Evolutionary conservation across 2,888 invertebrate species (phyloP).

Genomic region (Drosophila imparisetae): DNA sequence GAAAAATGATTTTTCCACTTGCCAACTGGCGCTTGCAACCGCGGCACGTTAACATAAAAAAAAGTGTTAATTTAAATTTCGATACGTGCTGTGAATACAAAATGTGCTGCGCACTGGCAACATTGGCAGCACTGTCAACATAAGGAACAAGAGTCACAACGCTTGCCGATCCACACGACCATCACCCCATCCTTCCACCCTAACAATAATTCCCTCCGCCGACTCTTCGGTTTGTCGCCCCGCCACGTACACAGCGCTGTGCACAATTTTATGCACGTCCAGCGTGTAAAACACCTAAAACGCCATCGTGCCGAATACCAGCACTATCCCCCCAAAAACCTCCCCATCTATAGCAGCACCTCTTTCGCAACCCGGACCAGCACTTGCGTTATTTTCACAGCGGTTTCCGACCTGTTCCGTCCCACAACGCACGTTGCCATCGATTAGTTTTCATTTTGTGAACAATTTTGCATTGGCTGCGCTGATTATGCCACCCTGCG

Average conservation of each 20-base stretch:
- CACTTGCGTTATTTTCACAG: conserved; percentile 52
- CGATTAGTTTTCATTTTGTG: conserved; percentile 81
- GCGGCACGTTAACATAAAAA: conserved; percentile 78
- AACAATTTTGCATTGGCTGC: conserved; percentile 70
- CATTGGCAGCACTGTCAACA: conserved; percentile 13
- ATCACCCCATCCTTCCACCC: neutral
- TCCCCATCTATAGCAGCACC: neutral
- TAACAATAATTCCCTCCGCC: conserved; percentile 7
- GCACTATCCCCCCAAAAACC: too few relatives aligned
- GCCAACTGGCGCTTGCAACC: conserved; percentile 55
- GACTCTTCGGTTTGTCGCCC: conserved; percentile 20
- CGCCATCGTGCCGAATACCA: conserved; percentile 48
- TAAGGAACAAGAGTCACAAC: conserved; percentile 23
- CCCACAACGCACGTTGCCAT: conserved; percentile 56
- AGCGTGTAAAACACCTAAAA: conserved; percentile 80
- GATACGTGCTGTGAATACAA: conserved; percentile 78
- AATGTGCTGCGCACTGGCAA: conserved; percentile 26
- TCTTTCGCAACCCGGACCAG: conserved; percentile 1
- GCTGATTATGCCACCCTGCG: conserved; percentile 65
- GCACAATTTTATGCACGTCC: conserved; percentile 81
- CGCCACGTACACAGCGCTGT: conserved; percentile 63
- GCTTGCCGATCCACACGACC: conserved; percentile 5
- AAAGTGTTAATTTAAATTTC: conserved; percentile 83
- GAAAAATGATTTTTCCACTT: conserved; percentile 42
- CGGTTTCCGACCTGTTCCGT: conserved; percentile 35